Evolutionary conservation across 2,888 invertebrate species (phyloP).

Genomic region (Augochlorella aurata): DNA sequence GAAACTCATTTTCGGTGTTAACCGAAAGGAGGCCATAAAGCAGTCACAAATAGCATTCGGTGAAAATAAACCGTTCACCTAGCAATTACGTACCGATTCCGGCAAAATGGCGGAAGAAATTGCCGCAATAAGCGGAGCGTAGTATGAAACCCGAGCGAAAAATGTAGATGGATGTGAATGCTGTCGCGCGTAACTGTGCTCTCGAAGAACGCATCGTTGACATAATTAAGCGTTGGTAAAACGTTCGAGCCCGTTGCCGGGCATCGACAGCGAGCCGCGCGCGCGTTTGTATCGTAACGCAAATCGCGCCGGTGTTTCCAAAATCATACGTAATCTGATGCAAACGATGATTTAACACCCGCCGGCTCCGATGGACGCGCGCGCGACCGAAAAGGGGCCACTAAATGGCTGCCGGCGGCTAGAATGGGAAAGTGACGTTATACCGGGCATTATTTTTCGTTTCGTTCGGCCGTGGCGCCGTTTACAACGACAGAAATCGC

Average conservation of each 20-base stretch:
- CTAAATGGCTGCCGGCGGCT: slow-evolving; percentile 22
- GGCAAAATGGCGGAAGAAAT: neutral
- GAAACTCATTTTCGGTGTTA: neutral
- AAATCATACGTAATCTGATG: slow-evolving; percentile 65
- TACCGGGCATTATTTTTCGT: slow-evolving; percentile 62
- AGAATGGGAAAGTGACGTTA: slow-evolving; percentile 26
- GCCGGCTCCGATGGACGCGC: neutral
- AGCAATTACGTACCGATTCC: neutral
- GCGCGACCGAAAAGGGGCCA: slow-evolving; percentile 35
- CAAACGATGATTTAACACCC: slow-evolving; percentile 62
- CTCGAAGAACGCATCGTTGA: neutral
- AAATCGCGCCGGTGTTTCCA: slow-evolving; percentile 56
- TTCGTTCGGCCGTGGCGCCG: slow-evolving; percentile 52
- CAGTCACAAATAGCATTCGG: neutral
- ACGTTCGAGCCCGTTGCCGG: slow-evolving; percentile 19
- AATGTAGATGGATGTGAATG: slow-evolving; percentile 7
- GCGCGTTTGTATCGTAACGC: slow-evolving; percentile 35
- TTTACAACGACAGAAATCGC: slow-evolving; percentile 55
- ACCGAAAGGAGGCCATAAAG: neutral
- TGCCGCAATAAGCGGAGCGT: slow-evolving; percentile 8
- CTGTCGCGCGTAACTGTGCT: neutral
- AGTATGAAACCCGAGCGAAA: slow-evolving; percentile 15
- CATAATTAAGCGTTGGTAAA: slow-evolving; percentile 49
- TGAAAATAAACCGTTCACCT: neutral
- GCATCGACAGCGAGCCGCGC: neutral